Conservation (phyloP, 2,888 invertebrate genomes). For the Notodonta dromedarius region DNA sequence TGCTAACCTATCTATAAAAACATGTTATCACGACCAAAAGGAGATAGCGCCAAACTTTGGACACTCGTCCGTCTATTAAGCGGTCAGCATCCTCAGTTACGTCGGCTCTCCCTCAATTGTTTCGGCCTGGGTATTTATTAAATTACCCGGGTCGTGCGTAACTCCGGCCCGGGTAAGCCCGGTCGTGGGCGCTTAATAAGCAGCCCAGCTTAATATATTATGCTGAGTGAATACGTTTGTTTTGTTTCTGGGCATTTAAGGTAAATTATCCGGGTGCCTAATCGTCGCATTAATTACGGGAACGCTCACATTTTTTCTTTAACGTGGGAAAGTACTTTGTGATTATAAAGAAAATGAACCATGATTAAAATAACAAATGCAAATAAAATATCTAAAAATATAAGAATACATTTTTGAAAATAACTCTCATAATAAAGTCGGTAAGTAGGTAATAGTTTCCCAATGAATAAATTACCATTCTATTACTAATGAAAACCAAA, state of each 20-base stretch:
- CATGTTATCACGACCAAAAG: background rate
- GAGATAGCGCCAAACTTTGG: conserved; percentile 25
- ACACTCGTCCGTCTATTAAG: conserved; percentile 27
- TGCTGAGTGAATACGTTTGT: conserved; percentile 29
- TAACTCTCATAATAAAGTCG: too few species aligned
- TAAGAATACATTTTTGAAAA: too few species aligned
- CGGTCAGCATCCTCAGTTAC: conserved; percentile 56
- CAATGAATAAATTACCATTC: too few species aligned
- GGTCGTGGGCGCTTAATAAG: conserved; percentile 60
- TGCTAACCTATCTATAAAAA: background rate
- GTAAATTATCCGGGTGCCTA: conserved; percentile 12
- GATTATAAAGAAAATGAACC: too few species aligned
- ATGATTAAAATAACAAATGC: too few species aligned
- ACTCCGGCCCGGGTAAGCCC: conserved; percentile 64
- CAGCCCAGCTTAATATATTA: conserved; percentile 52
- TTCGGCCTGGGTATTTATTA: conserved; percentile 74
- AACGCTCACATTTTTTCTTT: conserved; percentile 36
- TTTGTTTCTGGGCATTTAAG: conserved; percentile 28
- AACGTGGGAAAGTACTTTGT: background rate
- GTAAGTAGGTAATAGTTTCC: too few species aligned
- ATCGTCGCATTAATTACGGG: conserved; percentile 17
- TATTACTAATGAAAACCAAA: too few species aligned
- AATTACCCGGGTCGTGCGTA: conserved; percentile 70
- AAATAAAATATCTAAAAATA: too few species aligned
- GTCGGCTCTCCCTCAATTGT: conserved; percentile 68